Percentiles rank a stretch among this genome's conserved stretches.
These are phyloP conservation scores for Nomada fabriciana DNA, from an alignment of 2,888 invertebrate species.

Conservation along the genomic window DNA sequence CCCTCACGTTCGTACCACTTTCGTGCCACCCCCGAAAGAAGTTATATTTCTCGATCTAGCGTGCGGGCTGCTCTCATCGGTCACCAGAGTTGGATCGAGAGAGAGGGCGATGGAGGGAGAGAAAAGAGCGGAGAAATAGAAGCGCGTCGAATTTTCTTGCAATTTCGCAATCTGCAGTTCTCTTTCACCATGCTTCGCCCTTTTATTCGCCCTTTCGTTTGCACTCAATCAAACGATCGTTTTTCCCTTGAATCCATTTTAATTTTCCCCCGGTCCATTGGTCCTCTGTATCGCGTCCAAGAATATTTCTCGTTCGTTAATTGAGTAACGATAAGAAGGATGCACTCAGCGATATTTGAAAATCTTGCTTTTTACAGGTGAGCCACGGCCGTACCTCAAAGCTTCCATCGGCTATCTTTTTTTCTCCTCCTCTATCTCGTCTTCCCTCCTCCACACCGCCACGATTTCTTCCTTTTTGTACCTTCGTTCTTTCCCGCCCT, in stretches of 20 bases:
- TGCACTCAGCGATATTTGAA: constrained; percentile 41
- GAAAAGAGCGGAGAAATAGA: background rate
- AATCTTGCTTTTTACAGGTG: constrained; percentile 64
- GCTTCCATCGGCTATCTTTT: constrained; percentile 35
- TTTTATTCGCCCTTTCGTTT: constrained; percentile 34
- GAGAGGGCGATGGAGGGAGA: background rate
- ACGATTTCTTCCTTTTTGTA: constrained; percentile 68
- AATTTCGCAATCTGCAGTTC: constrained; percentile 27
- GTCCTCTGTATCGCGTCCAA: no score
- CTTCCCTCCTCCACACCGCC: constrained; percentile 33
- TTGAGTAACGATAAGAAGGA: background rate
- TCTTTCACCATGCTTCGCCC: background rate
- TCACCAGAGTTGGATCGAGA: constrained; percentile 8
- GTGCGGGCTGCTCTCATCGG: constrained; percentile 51
- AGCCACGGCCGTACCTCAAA: constrained; percentile 68
- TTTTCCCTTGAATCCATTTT: background rate
- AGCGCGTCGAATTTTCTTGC: constrained; percentile 54
- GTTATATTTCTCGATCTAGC: constrained; percentile 72
- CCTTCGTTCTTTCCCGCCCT: constrained; percentile 66
- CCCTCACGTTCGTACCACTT: constrained; percentile 29
- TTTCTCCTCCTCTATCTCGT: background rate
- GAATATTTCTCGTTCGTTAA: background rate
- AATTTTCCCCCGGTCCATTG: no score
- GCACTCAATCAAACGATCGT: background rate
- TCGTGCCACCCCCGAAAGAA: constrained; percentile 60